Conservation (phyloP, 2,113 vertebrate genomes). For the Scortum barcoo region DNA sequence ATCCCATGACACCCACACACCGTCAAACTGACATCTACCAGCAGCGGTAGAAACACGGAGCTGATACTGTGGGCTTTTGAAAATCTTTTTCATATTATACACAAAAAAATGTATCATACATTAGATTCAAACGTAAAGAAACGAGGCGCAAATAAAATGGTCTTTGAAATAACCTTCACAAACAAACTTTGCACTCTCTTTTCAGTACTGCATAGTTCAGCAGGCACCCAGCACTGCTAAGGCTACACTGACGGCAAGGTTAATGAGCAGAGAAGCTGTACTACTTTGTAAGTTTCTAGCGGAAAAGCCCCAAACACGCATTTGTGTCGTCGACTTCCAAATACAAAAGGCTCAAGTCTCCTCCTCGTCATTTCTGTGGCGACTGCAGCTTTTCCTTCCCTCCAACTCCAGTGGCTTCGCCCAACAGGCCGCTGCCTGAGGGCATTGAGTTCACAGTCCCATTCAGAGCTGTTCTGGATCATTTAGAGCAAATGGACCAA, state of each 20-base stretch:
- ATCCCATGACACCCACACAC: neutral
- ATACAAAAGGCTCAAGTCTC: constrained; percentile 26
- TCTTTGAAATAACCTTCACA: constrained; percentile 27
- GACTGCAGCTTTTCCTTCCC: constrained; percentile 11
- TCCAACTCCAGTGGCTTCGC: constrained; percentile 18
- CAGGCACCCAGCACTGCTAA: constrained; percentile 66
- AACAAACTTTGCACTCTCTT: neutral
- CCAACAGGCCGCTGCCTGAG: constrained; percentile 14
- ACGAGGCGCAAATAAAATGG: neutral
- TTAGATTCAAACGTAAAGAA: constrained; percentile 11
- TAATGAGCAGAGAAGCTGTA: neutral
- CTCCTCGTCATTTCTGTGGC: neutral
- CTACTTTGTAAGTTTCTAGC: neutral
- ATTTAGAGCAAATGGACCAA: constrained; percentile 30
- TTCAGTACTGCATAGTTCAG: constrained; percentile 66
- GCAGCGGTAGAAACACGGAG: neutral
- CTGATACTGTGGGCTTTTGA: constrained; percentile 17
- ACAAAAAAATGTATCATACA: constrained; percentile 32
- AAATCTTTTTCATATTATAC: constrained; percentile 20
- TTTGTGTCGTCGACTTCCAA: constrained; percentile 28
- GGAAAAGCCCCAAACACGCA: constrained; percentile 17
- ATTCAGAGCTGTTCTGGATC: constrained; percentile 25
- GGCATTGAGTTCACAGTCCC: constrained; percentile 15
- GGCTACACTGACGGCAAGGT: constrained; percentile 52
- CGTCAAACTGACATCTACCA: neutral